phyloP scores from a whole-genome alignment of 1,140 invertebrate species.

The Tetragonula clypearis region DNA sequence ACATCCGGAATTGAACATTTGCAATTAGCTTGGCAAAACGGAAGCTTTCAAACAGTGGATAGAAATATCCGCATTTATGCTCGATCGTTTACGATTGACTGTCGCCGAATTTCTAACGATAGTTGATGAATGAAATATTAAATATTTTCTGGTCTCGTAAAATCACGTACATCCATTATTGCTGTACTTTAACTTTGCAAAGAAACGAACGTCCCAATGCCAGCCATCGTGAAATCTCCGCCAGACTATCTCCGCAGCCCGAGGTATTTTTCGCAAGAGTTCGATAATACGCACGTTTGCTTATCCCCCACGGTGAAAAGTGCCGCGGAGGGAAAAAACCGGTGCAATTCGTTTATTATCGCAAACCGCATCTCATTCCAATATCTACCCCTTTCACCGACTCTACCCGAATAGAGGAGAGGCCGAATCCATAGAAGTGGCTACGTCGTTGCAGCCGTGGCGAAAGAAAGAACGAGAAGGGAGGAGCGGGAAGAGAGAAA shows the following conservation, averaged over 20 bases:
- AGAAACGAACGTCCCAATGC: not conserved
- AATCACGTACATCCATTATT: not conserved
- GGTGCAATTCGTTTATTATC: constrained; percentile 65
- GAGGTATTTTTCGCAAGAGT: constrained; percentile 31
- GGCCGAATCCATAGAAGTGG: constrained; percentile 22
- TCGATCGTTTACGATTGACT: not conserved
- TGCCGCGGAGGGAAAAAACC: not conserved
- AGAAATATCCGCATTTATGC: not conserved
- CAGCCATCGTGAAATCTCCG: constrained; percentile 9
- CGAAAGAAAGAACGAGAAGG: constrained; percentile 36
- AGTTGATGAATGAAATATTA: not conserved
- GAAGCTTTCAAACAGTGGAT: not conserved
- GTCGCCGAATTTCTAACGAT: not conserved
- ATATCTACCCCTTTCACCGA: constrained; percentile 52
- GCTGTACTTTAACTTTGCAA: not conserved
- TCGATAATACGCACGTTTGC: constrained; percentile 61
- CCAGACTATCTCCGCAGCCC: not conserved
- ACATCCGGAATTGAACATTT: constrained; percentile 20
- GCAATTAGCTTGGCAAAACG: constrained; percentile 34
- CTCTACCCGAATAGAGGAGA: constrained; percentile 38
- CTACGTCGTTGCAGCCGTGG: constrained; percentile 18
- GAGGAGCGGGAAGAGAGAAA: constrained; percentile 4
- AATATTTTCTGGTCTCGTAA: not conserved
- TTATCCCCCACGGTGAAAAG: constrained; percentile 33
- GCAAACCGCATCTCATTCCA: constrained; percentile 55